Base-by-base conservation (phyloP, 2,797 vertebrate genomes). In the Pseudomugil gertrudae region DNA sequence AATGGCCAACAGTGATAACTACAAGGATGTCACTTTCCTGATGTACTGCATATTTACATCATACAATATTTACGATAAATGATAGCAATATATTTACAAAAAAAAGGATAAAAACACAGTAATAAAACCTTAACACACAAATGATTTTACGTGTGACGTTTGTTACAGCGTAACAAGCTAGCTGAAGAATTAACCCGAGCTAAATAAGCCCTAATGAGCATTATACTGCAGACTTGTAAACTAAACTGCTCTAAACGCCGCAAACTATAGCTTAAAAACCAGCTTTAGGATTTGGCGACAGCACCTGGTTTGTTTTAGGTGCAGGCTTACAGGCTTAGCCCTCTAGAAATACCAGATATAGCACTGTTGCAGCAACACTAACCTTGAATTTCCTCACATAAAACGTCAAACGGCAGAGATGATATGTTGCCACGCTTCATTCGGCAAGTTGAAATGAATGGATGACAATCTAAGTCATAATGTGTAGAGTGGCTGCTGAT, bases 331-430 rank as follows among this genome's bases (percentile, higher is more conserved):
- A 52, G 76, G 75, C 76, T 87, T 77, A 84, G 57, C 73, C n/a
- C 14, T 67, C 74, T 64, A 53, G n/a, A 84, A 80, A 80, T 68
- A 79, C 70, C 50, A 45, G 11, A 66, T 70, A 38, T 0, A 29
- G 65, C 21, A 47, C n/a, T 61, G 24, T 36, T 24, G 3, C 6
- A 4, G 62, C 38, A 62, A 59, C 30, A 87, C 89, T 32, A 57
- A 93, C 93, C 92, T 89, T 9, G 21, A 57, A 45, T 27, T 53
- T 68, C 66, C 67, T 80, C 66, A 86, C 88, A 88, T 72, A 47
- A 64, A 88, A 51, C 32, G 78, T 40, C 48, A 8, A 14, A 9
- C 13, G 63, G 33, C 17, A 30, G 56, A 13, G 59, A 9, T 23
- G 51, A 2, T 26, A 10, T 2, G 33, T 51, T 36, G 1, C 33